phyloP scores from a whole-genome alignment of 1,140 invertebrate genomes.

The Pseudomyrmex pallidus region DNA sequence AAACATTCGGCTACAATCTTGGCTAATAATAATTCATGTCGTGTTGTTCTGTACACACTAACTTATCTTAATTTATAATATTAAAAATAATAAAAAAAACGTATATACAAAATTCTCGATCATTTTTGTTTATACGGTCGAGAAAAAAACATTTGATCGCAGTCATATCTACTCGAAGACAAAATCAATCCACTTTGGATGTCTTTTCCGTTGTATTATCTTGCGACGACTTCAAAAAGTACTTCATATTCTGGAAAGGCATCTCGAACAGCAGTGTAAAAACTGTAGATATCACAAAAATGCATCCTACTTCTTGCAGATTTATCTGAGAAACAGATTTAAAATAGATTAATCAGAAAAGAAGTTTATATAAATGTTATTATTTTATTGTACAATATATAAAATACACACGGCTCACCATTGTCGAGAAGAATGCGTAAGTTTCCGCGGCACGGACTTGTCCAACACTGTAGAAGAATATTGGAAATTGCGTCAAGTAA shows the following conservation, averaged over 20 bases:
- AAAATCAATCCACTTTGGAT: slow-evolving; percentile 74
- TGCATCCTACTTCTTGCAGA: slow-evolving; percentile 86
- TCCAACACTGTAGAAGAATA: slow-evolving; percentile 89
- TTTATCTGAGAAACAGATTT: slow-evolving; percentile 84
- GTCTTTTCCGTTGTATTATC: slow-evolving; percentile 52
- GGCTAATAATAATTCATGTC: no score
- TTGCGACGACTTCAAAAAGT: slow-evolving; percentile 75
- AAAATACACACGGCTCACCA: slow-evolving; percentile 80
- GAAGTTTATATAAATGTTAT: no score
- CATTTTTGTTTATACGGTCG: slow-evolving; percentile 17
- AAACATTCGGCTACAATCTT: no score
- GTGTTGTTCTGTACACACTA: not conserved
- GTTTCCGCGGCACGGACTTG: slow-evolving; percentile 85
- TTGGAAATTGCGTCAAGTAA: slow-evolving; percentile 89
- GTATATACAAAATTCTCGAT: slow-evolving; percentile 69
- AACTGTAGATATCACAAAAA: slow-evolving; percentile 86
- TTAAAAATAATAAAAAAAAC: slow-evolving; percentile 44
- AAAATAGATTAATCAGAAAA: slow-evolving; percentile 15
- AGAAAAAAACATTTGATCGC: slow-evolving; percentile 34
- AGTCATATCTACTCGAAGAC: not conserved
- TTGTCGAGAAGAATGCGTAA: slow-evolving; percentile 85
- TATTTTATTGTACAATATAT: not conserved
- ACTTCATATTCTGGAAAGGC: slow-evolving; percentile 89
- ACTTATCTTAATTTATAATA: slow-evolving; percentile 77
- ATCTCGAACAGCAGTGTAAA: slow-evolving; percentile 89